phyloP scores from a whole-genome alignment of 2,113 vertebrate species.

The Pitta sordida region DNA sequence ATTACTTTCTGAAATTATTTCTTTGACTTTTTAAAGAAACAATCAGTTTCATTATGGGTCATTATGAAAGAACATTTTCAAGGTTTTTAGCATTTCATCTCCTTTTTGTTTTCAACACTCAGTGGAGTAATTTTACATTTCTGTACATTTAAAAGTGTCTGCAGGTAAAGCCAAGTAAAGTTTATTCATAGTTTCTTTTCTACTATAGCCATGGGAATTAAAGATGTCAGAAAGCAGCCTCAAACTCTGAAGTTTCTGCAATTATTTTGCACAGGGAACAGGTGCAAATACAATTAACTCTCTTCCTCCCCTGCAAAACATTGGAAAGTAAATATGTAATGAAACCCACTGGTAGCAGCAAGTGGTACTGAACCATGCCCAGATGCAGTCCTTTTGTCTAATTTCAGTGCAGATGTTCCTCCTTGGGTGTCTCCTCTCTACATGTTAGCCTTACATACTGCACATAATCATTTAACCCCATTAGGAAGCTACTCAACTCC shows the following conservation, averaged over 20 bases:
- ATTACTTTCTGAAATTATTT: background rate
- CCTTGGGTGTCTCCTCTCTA: background rate
- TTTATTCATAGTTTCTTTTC: background rate
- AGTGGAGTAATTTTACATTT: background rate
- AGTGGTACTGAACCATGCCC: background rate
- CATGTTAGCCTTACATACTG: background rate
- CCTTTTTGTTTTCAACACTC: background rate
- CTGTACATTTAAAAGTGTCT: background rate
- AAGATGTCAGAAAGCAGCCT: background rate
- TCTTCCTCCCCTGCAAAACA: background rate
- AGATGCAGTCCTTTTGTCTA: background rate
- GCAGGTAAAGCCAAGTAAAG: background rate
- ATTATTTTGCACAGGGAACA: background rate
- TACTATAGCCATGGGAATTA: background rate
- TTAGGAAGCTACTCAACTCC: background rate
- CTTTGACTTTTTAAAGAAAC: background rate
- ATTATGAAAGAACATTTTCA: background rate
- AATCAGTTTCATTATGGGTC: background rate
- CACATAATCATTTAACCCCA: fast-evolving
- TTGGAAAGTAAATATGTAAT: background rate
- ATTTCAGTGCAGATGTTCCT: background rate
- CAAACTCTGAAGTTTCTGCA: background rate
- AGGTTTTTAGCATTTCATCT: background rate
- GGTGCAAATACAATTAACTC: background rate
- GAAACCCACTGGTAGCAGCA: background rate